Evolutionary conservation across 2,113 vertebrate genomes (phyloP).

Genomic region (Collichthys lucidus): DNA sequence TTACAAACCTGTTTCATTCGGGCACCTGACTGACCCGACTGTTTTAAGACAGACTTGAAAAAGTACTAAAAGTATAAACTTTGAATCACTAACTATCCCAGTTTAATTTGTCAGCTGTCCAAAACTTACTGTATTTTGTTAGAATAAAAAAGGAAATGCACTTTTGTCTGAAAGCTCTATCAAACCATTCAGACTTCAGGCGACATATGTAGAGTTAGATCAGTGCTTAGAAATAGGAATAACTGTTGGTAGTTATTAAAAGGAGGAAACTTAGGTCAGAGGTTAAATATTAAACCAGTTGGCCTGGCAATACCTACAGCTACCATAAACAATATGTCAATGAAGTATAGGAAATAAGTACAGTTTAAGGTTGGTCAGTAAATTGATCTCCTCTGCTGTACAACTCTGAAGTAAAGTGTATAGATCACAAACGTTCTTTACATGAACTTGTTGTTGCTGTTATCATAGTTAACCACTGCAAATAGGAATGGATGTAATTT

Average conservation of each 20-base stretch:
- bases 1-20: background rate
- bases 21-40: background rate
- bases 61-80: background rate
- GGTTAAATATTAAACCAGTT: background rate
- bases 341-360: background rate
- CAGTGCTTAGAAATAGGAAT: background rate
- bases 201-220: background rate
- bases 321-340: background rate
- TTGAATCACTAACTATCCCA: background rate
- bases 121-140: background rate
- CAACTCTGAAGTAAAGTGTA: no score
- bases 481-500: background rate
- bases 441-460: no score
- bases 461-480: background rate
- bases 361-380: background rate
- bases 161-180: background rate
- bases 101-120: background rate
- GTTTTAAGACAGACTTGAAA: background rate
- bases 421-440: no score
- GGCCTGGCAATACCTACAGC: background rate
- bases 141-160: background rate
- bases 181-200: background rate
- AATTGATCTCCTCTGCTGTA: background rate
- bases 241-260: background rate
- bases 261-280: no score